Evolutionary conservation across 2,797 vertebrate species (phyloP), one percentile per base, ranked within the genome.

Genomic region (Macroramphosus scolopax): DNA sequence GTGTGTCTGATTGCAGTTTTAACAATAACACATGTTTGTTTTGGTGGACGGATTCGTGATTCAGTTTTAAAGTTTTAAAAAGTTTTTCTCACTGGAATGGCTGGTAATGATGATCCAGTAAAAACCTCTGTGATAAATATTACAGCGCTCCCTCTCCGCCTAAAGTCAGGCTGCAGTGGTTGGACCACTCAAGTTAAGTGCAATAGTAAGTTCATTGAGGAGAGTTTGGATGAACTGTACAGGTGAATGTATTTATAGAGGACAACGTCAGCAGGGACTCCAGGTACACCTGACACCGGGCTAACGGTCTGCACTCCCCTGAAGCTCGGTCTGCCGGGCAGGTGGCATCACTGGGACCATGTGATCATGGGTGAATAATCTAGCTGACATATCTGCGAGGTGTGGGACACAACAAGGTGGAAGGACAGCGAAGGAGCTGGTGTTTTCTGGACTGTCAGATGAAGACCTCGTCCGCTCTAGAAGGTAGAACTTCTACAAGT

Each of bases 171-270:
- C 57, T 35, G 56, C 63, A 56, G 67, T 58, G 62, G 77, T 63
- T 60, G 66, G 31, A 70, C 52, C 77, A 75, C 80, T 84, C 72
- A 73, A 41, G 31, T 40, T 55, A 75, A 74, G 77, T 79, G 75
- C 77, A 72, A 29, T 49, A 30, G 35, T 62, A 35, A 64, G 56
- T 78, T 74, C 53, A 63, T 47, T 63, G 50, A 60, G 44, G 42
- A 71, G 57, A 54, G 53, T 60, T 25, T 38, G 45, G 45, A 45
- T 50, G 58, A 75, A 66, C 31, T 44, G 36, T 39, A 54, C 41
- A 69, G 66, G 51, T 63, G 46, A 47, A 24, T 57, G 49, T 77
- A 77, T 79, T 81, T 75, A 71, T 81, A 72, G 65, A 44, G 18
- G 20, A 42, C 26, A 35, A 28, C 11, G 5, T 67, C 59, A 60